Evolutionary conservation across 1,140 invertebrate genomes (phyloP).

Genomic region (Plectus sambesii): DNA sequence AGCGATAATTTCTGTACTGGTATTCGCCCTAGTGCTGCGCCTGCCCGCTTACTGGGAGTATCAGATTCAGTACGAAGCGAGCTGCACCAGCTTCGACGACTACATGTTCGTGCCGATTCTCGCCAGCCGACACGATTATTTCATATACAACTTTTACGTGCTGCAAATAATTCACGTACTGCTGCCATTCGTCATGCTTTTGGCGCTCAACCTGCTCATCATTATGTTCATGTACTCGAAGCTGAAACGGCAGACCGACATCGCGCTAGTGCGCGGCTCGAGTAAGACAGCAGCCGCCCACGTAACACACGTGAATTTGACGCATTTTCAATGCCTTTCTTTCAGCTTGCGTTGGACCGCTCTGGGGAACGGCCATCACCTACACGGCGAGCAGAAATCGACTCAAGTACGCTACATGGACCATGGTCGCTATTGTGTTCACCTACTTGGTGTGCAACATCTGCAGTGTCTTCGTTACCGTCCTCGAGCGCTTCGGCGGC

Average conservation of each 20-base stretch:
- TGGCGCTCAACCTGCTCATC: conserved; percentile 28
- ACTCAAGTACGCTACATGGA: conserved; percentile 28
- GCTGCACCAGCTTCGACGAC: conserved; percentile 29
- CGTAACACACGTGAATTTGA: too few species aligned
- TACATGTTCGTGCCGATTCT: conserved; percentile 30
- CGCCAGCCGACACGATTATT: conserved; percentile 22
- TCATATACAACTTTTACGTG: conserved; percentile 35
- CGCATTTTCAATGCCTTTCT: too few species aligned
- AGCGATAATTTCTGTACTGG: conserved; percentile 17
- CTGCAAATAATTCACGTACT: conserved; percentile 30
- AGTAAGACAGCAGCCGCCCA: too few species aligned
- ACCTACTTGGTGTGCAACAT: conserved; percentile 26
- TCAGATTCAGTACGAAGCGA: conserved; percentile 20
- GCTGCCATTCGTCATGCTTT: conserved; percentile 29
- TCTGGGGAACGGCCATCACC: conserved; percentile 17
- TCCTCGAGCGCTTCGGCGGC: conserved; percentile 30
- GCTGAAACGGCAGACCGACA: too few species aligned
- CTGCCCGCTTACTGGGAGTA: conserved; percentile 34
- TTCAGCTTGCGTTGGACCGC: too few species aligned
- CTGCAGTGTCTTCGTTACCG: conserved; percentile 27
- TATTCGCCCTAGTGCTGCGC: conserved; percentile 22
- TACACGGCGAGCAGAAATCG: conserved; percentile 23
- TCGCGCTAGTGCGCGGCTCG: too few species aligned
- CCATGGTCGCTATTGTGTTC: conserved; percentile 30
- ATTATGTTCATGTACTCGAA: conserved; percentile 31